These are phyloP conservation scores for Mobula hypostoma DNA, from an alignment of 2,113 vertebrate genomes.

Conservation along the genomic window DNA sequence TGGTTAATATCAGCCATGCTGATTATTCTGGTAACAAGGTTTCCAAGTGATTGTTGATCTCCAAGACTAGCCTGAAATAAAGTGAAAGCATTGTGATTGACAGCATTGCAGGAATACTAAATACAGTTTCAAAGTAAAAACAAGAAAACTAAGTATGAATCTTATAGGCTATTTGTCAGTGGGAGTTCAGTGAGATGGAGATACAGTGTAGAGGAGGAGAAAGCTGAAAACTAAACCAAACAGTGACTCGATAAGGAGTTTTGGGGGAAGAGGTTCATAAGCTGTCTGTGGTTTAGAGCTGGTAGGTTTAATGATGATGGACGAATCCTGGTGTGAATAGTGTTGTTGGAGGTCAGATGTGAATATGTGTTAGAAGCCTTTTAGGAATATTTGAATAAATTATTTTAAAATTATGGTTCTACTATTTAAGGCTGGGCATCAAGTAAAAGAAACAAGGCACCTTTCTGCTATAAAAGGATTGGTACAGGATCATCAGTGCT, in stretches of 20 bases:
- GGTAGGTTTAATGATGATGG: no score
- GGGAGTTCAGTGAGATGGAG: background rate
- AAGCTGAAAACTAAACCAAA: background rate
- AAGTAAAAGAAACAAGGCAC: background rate
- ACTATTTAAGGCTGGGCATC: background rate
- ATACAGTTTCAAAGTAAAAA: background rate
- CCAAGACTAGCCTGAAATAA: constrained; percentile 72
- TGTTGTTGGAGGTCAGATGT: background rate
- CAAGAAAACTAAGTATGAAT: background rate
- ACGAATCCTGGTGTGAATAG: background rate
- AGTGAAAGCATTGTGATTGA: background rate
- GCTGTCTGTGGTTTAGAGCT: no score
- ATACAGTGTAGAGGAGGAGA: background rate
- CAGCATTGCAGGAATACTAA: background rate
- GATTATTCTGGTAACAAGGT: constrained; percentile 72
- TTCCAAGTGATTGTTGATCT: constrained; percentile 71
- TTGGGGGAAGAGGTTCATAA: no score
- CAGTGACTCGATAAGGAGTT: no score
- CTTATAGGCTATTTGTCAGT: background rate
- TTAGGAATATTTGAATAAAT: no score
- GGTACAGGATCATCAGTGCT: no score
- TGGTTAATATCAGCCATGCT: constrained; percentile 78
- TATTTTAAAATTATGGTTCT: background rate
- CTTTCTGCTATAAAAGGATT: no score
- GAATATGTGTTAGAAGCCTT: background rate